These are phyloP conservation scores for Dendrolimus punctatus DNA, from an alignment of 1,140 invertebrate species.

Conservation along the genomic window DNA sequence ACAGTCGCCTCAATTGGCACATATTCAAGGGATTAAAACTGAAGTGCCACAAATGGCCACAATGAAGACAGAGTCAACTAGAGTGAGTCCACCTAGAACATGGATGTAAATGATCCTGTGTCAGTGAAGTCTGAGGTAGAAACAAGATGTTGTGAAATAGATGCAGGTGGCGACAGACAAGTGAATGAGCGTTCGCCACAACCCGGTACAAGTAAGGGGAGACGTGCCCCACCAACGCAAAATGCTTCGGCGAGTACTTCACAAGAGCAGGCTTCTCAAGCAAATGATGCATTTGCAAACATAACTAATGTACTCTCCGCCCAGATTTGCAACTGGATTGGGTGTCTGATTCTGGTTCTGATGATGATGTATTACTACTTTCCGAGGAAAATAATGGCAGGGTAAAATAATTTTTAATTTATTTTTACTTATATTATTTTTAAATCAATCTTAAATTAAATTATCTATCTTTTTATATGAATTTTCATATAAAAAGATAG, in stretches of 20 bases:
- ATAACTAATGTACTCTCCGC: conserved; percentile 73
- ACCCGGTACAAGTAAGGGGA: conserved; percentile 44
- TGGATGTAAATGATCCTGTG: conserved; percentile 19
- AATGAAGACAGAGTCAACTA: conserved; percentile 29
- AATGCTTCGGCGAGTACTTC: not conserved
- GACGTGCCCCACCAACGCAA: conserved; percentile 3
- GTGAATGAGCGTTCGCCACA: conserved; percentile 40
- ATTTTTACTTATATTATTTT: too few relatives aligned
- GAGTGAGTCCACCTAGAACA: conserved; percentile 14
- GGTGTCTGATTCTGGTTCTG: conserved; percentile 78
- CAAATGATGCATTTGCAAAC: not conserved
- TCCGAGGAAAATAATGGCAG: conserved; percentile 31
- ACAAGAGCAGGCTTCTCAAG: not conserved
- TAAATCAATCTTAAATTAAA: too few relatives aligned
- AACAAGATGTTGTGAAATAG: conserved; percentile 25
- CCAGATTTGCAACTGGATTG: conserved; percentile 87
- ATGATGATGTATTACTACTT: conserved; percentile 74
- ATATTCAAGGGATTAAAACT: conserved; percentile 17
- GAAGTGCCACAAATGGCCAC: conserved; percentile 13
- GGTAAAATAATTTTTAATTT: conserved; percentile 25
- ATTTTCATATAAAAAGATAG: too few relatives aligned
- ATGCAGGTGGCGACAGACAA: conserved; percentile 30
- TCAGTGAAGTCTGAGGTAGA: conserved; percentile 38
- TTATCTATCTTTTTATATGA: too few relatives aligned
- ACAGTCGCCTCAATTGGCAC: not conserved